These are phyloP conservation scores for Melipona beecheii DNA, from an alignment of 2,888 invertebrate species.

Conservation along the genomic window DNA sequence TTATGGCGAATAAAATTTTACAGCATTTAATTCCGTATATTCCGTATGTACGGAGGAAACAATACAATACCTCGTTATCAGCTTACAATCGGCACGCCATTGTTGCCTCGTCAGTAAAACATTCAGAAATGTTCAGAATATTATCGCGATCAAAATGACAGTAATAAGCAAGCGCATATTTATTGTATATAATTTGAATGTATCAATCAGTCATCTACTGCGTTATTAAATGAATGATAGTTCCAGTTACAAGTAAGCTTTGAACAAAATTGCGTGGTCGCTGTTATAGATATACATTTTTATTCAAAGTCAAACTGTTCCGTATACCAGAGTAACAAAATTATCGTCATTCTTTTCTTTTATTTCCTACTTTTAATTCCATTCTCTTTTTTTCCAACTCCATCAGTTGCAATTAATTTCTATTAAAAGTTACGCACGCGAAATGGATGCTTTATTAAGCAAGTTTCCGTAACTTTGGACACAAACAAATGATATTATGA, in stretches of 20 bases:
- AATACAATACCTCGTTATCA: background rate
- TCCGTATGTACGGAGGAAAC: background rate
- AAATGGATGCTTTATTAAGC: too few relatives aligned
- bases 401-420: too few relatives aligned
- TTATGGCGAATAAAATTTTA: background rate
- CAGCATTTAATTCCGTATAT: too few relatives aligned
- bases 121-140: background rate
- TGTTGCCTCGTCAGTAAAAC: background rate
- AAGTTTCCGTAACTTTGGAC: too few relatives aligned
- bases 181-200: background rate
- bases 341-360: too few relatives aligned
- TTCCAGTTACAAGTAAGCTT: background rate
- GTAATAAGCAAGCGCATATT: background rate
- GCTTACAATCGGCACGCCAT: background rate
- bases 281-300: too few relatives aligned
- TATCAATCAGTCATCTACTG: background rate
- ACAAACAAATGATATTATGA: too few relatives aligned
- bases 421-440: too few relatives aligned
- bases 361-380: too few relatives aligned
- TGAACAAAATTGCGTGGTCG: background rate
- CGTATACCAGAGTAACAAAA: too few relatives aligned
- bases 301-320: too few relatives aligned
- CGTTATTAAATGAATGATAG: background rate
- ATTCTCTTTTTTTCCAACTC: too few relatives aligned
- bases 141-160: background rate